A percentile compares a stretch with the other conserved stretches of the same genome.
These are phyloP conservation scores for Sinhomidia bicolor DNA, from an alignment of 2,888 invertebrate genomes.

Conservation along the genomic window DNA sequence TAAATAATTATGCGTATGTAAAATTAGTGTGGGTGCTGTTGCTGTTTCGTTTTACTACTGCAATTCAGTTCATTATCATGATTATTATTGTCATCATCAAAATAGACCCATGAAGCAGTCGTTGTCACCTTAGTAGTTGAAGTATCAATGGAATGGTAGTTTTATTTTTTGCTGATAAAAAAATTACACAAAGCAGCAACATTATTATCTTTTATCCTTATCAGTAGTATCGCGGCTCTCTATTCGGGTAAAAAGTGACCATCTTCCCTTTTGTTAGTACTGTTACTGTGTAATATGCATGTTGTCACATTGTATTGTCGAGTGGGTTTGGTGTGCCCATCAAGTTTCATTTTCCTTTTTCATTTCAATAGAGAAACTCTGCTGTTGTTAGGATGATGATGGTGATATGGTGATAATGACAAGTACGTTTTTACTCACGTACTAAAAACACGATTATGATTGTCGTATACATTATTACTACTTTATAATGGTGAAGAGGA, in stretches of 20 bases:
- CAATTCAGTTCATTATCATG: not conserved
- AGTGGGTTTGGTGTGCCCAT: too few species aligned
- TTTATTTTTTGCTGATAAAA: too few species aligned
- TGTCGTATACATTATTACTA: not conserved
- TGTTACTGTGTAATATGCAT: too few species aligned
- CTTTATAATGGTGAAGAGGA: not conserved
- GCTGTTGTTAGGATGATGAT: not conserved
- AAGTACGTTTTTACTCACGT: conserved; percentile 2
- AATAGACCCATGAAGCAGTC: too few species aligned
- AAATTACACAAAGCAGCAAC: not conserved
- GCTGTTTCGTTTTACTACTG: not conserved
- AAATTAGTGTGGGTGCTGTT: too few species aligned
- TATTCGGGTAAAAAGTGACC: not conserved
- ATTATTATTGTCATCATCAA: too few species aligned
- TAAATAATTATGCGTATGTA: too few species aligned
- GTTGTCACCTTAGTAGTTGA: too few species aligned
- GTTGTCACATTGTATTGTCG: not conserved
- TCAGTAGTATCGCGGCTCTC: not conserved
- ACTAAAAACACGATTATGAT: conserved; percentile 9
- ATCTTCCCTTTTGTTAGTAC: not conserved
- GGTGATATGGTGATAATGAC: too few species aligned
- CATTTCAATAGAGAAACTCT: not conserved
- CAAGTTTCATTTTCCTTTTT: not conserved
- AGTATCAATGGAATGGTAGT: too few species aligned
- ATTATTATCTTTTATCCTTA: not conserved